phyloP scores from a whole-genome alignment of 1,140 invertebrate species.

The Drosophila sp. region DNA sequence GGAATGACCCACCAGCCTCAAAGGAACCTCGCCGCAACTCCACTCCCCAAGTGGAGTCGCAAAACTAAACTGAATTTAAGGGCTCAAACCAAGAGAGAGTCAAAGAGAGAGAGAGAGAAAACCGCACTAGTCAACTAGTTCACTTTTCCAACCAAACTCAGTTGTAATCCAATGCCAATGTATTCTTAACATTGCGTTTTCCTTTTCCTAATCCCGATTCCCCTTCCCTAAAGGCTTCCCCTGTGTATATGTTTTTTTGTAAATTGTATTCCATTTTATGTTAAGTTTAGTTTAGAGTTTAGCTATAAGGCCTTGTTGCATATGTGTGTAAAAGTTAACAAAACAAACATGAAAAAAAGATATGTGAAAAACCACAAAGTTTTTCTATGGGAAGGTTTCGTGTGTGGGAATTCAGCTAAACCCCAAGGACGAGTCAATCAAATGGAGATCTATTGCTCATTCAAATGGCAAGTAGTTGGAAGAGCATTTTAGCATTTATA shows the following conservation, averaged over 20 bases:
- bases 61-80: slow-evolving; percentile 48
- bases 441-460: no score
- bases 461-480: no score
- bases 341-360: slow-evolving; percentile 15
- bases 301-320: slow-evolving; percentile 51
- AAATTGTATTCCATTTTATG: slow-evolving; percentile 49
- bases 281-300: slow-evolving; percentile 40
- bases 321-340: slow-evolving; percentile 38
- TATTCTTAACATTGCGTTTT: slow-evolving; percentile 44
- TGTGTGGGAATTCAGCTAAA: no score
- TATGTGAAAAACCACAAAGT: slow-evolving; percentile 16
- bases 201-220: background rate
- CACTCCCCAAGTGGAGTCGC: slow-evolving; percentile 63
- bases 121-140: slow-evolving; percentile 64
- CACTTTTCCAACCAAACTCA: slow-evolving; percentile 39
- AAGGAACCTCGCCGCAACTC: slow-evolving; percentile 62
- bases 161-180: slow-evolving; percentile 30
- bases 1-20: slow-evolving; percentile 85
- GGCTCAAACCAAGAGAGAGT: slow-evolving; percentile 18
- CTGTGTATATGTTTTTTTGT: slow-evolving; percentile 36
- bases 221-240: background rate
- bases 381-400: no score
- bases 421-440: no score
- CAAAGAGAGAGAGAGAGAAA: slow-evolving; percentile 21
- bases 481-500: no score